Evolutionary conservation across 2,113 vertebrate species (phyloP), one percentile per base, ranked within the genome.

Genomic region (Hyperopisus bebe): DNA sequence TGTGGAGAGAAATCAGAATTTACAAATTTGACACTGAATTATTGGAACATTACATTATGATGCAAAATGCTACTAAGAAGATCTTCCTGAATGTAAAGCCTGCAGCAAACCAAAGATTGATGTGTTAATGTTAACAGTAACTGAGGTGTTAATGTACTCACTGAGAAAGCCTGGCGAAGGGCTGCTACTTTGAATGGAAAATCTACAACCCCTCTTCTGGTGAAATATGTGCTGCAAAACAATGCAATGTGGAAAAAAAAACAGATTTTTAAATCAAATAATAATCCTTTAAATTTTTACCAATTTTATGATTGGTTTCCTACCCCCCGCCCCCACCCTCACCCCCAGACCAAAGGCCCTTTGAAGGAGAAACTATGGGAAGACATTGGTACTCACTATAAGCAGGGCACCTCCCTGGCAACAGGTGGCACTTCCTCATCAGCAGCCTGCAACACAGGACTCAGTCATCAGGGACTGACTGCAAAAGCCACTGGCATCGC

Each of bases 61-160:
- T 66, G 21, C 58, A 27, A 66, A n/a, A 24, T 7, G 21, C 58
- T 62, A 62, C n/a, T 66, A 66, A 66, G 58, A 66, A 9, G 58
- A 66, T n/a, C 24, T n/a, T 27, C 21, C 58, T 66, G 6, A 66
- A 0, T 66, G 58, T 66, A 46, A 46, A 84, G 82, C 13, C 31
- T 31, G 0, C 93, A 96, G 42, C 35, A 80, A 80, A 80, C 74
- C 74, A 80, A 42, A 80, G 27, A 77, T 31, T 31, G 70, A 77
- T 39, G 70, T 2, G 27, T 77, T 77, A 77, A 77, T 77, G 50
- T n/a, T 31, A 17, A 13, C 70, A 77, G 70, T 77, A 77, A 77
- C 70, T 77, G 70, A 77, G 24, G 27, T 77, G 70, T 77, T 15
- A 77, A 31, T 77, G n/a, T 35, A 39, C 70, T 77, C 70, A 77